Conservation (phyloP, 2,888 invertebrate species). For the Pachymerium ferrugineum region DNA sequence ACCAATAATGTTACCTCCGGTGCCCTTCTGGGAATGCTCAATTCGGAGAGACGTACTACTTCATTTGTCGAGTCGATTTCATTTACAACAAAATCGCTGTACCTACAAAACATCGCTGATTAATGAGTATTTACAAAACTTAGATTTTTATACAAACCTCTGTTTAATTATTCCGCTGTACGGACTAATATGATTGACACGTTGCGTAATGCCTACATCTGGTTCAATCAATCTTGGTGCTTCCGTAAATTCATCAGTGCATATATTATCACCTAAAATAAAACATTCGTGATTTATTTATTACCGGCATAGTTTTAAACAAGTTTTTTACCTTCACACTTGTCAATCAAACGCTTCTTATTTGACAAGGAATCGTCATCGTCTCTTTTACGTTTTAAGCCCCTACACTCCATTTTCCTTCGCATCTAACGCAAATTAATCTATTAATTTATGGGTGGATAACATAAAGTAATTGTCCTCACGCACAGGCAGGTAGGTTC, state of each 20-base stretch:
- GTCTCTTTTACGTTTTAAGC: too few relatives aligned
- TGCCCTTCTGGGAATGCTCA: too few relatives aligned
- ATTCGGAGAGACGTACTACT: neutral
- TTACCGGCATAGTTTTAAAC: too few relatives aligned
- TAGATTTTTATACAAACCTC: neutral
- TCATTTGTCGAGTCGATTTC: neutral
- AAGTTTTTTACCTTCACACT: too few relatives aligned
- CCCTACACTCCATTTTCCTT: too few relatives aligned
- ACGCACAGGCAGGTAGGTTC: too few relatives aligned
- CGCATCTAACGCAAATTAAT: too few relatives aligned
- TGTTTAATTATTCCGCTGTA: neutral
- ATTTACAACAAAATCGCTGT: slow-evolving; percentile 4
- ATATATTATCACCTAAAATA: neutral
- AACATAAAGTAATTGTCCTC: too few relatives aligned
- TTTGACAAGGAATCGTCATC: too few relatives aligned
- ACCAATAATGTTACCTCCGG: neutral
- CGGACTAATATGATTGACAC: neutral
- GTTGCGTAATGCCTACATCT: neutral
- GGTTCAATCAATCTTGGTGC: neutral
- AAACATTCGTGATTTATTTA: neutral
- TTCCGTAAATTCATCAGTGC: neutral
- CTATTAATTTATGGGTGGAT: too few relatives aligned
- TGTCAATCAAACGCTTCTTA: too few relatives aligned
- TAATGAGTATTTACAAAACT: neutral
- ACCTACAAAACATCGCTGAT: neutral